Conservation (phyloP, 2,113 vertebrate species). For the Pteruthius melanotis region DNA sequence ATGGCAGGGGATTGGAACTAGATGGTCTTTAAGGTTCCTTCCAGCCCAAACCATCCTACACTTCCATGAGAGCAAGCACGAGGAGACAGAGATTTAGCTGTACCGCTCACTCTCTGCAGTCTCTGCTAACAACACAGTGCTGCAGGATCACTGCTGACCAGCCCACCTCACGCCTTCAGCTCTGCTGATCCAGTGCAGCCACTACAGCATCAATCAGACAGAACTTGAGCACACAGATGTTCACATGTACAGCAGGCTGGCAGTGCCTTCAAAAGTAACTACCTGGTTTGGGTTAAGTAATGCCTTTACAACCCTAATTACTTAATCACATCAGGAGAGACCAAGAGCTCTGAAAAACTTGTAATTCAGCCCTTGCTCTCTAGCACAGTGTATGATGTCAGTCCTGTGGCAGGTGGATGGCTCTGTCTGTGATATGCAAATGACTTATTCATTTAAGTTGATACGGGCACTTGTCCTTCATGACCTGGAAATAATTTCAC, state of each 20-base stretch:
- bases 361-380: not conserved
- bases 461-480: not conserved
- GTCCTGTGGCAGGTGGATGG: not conserved
- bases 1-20: not conserved
- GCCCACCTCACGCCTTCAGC: accelerated
- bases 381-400: not conserved
- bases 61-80: not conserved
- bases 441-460: not conserved
- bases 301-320: not conserved
- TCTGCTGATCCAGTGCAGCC: not conserved
- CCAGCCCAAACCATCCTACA: not conserved
- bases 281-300: not conserved
- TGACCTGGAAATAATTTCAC: not conserved
- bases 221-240: not conserved
- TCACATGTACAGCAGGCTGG: not conserved
- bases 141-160: accelerated
- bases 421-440: accelerated
- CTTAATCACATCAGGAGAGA: not conserved
- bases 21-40: not conserved
- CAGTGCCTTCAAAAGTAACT: not conserved
- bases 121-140: not conserved
- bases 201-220: not conserved
- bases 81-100: not conserved
- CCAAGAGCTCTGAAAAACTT: not conserved
- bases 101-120: not conserved